Percentiles rank a stretch among this genome's conserved stretches.
Conservation (phyloP, 2,888 invertebrate genomes). For the Cataglyphis cursor region DNA sequence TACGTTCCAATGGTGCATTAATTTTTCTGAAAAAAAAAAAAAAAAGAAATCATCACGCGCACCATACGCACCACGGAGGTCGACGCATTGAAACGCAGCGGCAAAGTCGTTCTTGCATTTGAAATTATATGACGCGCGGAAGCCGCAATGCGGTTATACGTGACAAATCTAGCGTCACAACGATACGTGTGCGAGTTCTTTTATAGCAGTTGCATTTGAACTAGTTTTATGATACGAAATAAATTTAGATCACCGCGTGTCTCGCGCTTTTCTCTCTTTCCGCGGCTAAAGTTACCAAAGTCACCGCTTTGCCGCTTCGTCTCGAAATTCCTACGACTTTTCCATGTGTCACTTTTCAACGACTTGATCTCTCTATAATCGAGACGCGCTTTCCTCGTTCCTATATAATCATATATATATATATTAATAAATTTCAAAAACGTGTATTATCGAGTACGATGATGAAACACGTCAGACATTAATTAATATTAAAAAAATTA, state of each 20-base stretch:
- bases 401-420: not conserved
- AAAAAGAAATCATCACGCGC: not conserved
- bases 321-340: not conserved
- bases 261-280: not conserved
- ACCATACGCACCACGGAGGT: not conserved
- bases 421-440: slow-evolving; percentile 4
- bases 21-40: slow-evolving; percentile 16
- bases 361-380: not conserved
- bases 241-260: slow-evolving; percentile 57
- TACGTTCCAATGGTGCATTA: slow-evolving; percentile 6
- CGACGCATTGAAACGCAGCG: slow-evolving; percentile 38
- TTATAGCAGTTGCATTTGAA: slow-evolving; percentile 63
- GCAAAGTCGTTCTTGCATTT: slow-evolving; percentile 55
- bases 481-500: not conserved
- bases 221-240: slow-evolving; percentile 65
- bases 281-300: not conserved
- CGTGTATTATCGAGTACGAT: not conserved
- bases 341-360: not conserved
- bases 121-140: slow-evolving; percentile 52
- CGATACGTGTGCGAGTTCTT: slow-evolving; percentile 68
- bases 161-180: slow-evolving; percentile 61
- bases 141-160: slow-evolving; percentile 62
- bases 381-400: not conserved
- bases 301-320: not conserved
- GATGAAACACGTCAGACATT: not conserved